Base-by-base conservation (phyloP, 2,888 invertebrate species). In the Plutella xylostella region DNA sequence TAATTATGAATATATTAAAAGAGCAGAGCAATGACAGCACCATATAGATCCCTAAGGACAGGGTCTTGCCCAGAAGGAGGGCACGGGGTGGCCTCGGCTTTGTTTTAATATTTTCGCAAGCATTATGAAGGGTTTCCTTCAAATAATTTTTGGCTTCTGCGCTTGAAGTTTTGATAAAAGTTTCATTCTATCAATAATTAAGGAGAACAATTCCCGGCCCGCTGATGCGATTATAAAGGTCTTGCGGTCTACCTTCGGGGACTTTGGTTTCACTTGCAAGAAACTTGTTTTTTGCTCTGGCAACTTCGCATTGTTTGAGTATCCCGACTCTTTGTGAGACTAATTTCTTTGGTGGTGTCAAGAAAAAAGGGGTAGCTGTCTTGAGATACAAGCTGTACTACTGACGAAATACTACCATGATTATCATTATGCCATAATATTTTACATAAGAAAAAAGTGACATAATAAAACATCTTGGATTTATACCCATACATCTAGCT, bases 181-280 rank as follows among this genome's bases (percentile, higher is more conserved):
- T 83, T 83, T 80, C 74, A 79, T 80, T 80, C 80, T 79, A 83
- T 83, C 83, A 83, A 83, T 83, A 82, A 83, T 83, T 83, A 83
- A 83, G 76, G 76, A 67, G 72, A 68, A 72, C 77, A 75, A 75
- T 73, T 65, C 67, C n/a, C n/a, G n/a, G n/a, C n/a, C n/a, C 3
- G 39, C 25, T 39, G 39, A 39, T 39, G 39, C 39, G 39, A 39
- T 39, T 39, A 39, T 25, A 12, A 22, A 22, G 25, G 39, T 19
- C 4, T n/a, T 25, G 39, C 22, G 41, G 30, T 41, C 19, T 41
- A 30, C 30, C 41, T 31, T 42, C 42, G 11, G 34, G 41, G 41
- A 30, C 28, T 41, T 41, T 14, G 15, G 42, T 42, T 34, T 42
- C 34, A 42, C 21, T 42, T 42, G 14, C 11, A 3, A 15, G 3